phyloP scores from a whole-genome alignment of 2,888 invertebrate species.

The Plusia festucae region DNA sequence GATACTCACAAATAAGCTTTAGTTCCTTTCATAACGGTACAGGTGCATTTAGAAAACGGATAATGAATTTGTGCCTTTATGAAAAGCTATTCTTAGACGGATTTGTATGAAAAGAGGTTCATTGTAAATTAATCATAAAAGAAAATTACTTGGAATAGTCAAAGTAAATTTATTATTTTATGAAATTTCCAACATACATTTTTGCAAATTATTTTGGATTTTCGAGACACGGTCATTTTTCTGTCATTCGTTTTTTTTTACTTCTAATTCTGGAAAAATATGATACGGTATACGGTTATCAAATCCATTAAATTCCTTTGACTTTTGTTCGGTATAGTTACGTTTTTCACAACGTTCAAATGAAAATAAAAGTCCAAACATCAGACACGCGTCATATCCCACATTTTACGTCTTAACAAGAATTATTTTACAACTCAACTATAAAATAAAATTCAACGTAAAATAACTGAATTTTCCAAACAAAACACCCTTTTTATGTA shows the following conservation, averaged over 20 bases:
- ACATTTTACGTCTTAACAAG: neutral
- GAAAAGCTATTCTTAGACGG: neutral
- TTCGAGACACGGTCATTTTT: too few species aligned
- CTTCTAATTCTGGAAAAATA: too few species aligned
- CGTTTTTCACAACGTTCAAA: too few species aligned
- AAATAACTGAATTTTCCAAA: constrained; percentile 13
- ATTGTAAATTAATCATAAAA: too few species aligned
- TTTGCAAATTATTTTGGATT: too few species aligned
- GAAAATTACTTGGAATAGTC: too few species aligned
- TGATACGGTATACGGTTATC: too few species aligned
- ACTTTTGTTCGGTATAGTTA: too few species aligned
- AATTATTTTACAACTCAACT: neutral
- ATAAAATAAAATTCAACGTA: neutral
- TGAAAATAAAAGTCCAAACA: neutral
- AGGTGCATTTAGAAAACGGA: constrained; percentile 27
- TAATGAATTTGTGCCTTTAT: constrained; percentile 7
- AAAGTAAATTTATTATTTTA: too few species aligned
- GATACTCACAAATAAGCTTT: constrained; percentile 61
- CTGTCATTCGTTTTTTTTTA: too few species aligned
- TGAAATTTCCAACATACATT: too few species aligned
- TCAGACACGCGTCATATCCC: neutral
- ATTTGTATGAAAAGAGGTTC: constrained; percentile 9
- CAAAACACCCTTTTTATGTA: constrained; percentile 21
- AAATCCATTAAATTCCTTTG: too few species aligned
- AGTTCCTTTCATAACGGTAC: constrained; percentile 11